Conservation (phyloP, 2,888 invertebrate species). For the Pegoplata infirma region DNA sequence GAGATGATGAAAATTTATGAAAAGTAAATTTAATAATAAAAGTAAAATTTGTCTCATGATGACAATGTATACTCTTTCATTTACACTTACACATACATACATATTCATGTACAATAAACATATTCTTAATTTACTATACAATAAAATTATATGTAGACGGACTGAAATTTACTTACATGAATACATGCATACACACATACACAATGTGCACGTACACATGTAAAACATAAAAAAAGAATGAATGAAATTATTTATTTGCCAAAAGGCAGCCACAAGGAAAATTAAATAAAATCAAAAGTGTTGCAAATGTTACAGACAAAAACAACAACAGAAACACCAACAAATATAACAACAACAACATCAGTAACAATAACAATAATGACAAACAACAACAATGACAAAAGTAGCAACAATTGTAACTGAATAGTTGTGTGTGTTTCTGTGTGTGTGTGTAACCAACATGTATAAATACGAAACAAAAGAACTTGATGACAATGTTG, state of each 20-base stretch:
- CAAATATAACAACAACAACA: background rate
- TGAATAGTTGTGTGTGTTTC: too few species aligned
- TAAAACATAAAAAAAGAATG: background rate
- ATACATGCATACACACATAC: background rate
- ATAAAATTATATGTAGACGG: background rate
- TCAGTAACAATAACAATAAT: background rate
- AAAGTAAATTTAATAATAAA: constrained; percentile 3
- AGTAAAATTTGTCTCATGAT: background rate
- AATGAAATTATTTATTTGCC: constrained; percentile 54
- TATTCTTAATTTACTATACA: constrained; percentile 6
- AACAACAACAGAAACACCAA: constrained; percentile 24
- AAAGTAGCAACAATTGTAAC: too few species aligned
- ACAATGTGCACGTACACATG: background rate
- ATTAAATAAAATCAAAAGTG: constrained; percentile 60
- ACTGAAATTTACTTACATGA: background rate
- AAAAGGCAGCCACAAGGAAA: constrained; percentile 59
- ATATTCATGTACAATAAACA: background rate
- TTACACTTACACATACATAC: too few species aligned
- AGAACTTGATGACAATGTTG: background rate
- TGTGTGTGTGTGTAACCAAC: background rate
- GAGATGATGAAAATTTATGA: background rate
- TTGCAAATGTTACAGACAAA: constrained; percentile 34
- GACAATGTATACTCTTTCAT: constrained; percentile 1
- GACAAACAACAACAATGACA: constrained; percentile 17
- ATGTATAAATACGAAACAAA: background rate